Conservation (phyloP, 2,797 vertebrate genomes). For the Pteronotus mesoamericanus region DNA sequence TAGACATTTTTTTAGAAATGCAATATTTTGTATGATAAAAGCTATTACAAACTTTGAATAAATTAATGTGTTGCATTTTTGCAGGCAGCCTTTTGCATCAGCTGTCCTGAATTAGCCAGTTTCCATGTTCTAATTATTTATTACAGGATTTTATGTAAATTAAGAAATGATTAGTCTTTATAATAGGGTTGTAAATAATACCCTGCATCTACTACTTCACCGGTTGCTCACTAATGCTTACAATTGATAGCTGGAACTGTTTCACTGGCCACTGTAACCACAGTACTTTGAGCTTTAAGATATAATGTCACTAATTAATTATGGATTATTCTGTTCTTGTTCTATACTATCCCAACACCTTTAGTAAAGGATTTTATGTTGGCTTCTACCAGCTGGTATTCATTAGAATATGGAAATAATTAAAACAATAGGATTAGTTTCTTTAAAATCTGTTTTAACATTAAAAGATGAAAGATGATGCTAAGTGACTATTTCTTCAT, state of each 20-base stretch:
- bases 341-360: neutral
- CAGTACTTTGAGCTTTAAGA: slow-evolving; percentile 34
- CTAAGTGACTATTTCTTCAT: neutral
- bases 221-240: neutral
- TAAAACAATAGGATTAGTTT: neutral
- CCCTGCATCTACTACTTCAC: neutral
- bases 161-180: neutral
- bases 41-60: neutral
- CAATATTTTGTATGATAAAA: neutral
- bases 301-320: slow-evolving; percentile 24
- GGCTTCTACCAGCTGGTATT: neutral
- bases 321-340: neutral
- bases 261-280: neutral
- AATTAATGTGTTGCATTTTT: neutral
- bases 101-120: neutral
- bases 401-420: slow-evolving; percentile 33
- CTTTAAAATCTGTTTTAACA: neutral
- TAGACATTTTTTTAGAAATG: neutral
- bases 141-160: slow-evolving; percentile 1
- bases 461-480: neutral
- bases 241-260: neutral
- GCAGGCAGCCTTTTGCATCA: neutral
- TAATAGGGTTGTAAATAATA: neutral
- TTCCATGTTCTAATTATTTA: neutral
- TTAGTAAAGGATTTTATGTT: slow-evolving; percentile 11